Base-by-base conservation (phyloP, 2,888 invertebrate species). In the Nomada goodeniana region DNA sequence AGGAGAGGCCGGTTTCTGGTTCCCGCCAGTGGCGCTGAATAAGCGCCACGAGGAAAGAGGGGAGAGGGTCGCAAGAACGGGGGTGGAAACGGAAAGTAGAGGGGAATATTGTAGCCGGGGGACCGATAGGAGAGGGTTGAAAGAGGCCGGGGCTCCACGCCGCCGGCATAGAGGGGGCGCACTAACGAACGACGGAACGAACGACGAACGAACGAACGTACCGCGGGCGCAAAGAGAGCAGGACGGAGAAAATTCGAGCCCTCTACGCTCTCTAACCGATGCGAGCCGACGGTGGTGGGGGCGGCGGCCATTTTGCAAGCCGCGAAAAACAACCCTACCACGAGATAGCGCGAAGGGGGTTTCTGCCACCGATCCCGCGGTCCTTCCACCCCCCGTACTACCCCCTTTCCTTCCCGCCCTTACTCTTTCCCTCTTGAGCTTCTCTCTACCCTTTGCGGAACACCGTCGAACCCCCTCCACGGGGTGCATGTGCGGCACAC, bases 281-380 rank as follows among this genome's bases (percentile, higher is more conserved):
- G 76, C 69, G 42, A 42, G 44, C 42, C 57, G 57, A n/a, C 11
- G 26, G 20, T 79, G 90, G 92, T 91, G 91, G 92, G 91, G 91
- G 88, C 84, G 93, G 92, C 93, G 91, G 93, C 93, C 93, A 93
- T 93, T 93, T 93, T 93, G 93, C 89, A 88, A 92, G 91, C 90
- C 88, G 91, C 91, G 93, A 93, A 93, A 93, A 93, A 93, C 93
- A 93, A 90, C 91, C 92, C 93, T 91, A 84, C 93, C 93, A 92
- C 92, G 93, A 92, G 91, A 92, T 91, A 90, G 89, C 89, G 82
- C 89, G 85, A 90, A 90, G 86, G 90, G 89, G 84, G 77, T 80
- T 76, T 77, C 88, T 80, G 81, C 85, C 82, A 83, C 81, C 81
- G 84, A 84, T 79, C 81, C 88, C 81, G 65, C 86, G 60, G 68